Evolutionary conservation across 2,888 invertebrate species (phyloP), one percentile per base, ranked within the genome.

Genomic region (Lasioglossum vierecki): DNA sequence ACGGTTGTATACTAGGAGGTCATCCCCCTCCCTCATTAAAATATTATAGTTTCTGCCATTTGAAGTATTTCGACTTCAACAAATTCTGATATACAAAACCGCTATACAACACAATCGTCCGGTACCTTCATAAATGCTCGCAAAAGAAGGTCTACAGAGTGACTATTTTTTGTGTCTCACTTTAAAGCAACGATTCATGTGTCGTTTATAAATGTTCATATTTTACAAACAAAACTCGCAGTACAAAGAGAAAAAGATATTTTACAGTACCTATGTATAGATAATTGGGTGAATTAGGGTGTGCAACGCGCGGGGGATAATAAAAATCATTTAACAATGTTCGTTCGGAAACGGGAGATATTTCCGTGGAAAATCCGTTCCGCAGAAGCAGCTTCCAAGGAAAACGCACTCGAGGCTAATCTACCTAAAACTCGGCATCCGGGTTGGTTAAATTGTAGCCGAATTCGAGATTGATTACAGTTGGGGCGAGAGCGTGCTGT

Each of bases 381-480:
- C 2, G 11, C 41, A 0, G 22, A 4, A 68, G 44, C 46, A 15
- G 41, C 26, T 46, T 18, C 41, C 71, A 72, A 73, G 68, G 76
- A 39, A 60, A 77, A 60, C 76, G 30, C 73, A 46, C 66, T 46
- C 57, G 70, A 46, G 35, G 68, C 46, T 57, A 73, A 82, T 82
- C 57, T 41, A 39, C 30, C 85, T 74, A 60, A 85, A 79, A 81
- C 39, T 53, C 78, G 66, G 46, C 41, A 63, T 46, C 5, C 39
- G 41, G 60, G 53, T 63, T 76, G 71, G 18, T n/a, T 4, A 39
- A 57, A 77, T 70, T n/a, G 82, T 46, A 68, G 35, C 46, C 68
- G 72, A 68, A 76, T 79, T 60, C 26, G 60, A 26, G 70, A 82
- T 87, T 63, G 88, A 88, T 89, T 79, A 82, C 84, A 81, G 35